phyloP scores from a whole-genome alignment of 1,140 invertebrate genomes.

The Lasioglossum baleicum region DNA sequence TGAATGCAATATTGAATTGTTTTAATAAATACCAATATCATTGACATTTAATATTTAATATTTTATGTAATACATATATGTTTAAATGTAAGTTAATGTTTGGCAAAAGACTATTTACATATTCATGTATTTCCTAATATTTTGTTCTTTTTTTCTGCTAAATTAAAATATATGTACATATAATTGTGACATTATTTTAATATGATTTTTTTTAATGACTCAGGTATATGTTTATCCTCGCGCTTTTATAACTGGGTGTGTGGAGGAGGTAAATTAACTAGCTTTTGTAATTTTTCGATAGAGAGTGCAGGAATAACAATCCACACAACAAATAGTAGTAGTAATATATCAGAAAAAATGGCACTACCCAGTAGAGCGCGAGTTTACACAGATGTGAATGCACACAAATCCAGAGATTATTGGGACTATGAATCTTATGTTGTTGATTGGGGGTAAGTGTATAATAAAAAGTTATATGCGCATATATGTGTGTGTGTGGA shows the following conservation, averaged over 20 bases:
- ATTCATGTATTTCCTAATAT: too few species aligned
- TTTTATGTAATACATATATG: too few species aligned
- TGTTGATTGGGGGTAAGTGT: conserved; percentile 97
- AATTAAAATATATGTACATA: too few species aligned
- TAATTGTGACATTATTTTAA: too few species aligned
- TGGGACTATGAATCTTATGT: conserved; percentile 99
- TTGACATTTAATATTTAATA: too few species aligned
- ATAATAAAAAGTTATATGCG: too few species aligned
- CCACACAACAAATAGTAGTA: conserved; percentile 62
- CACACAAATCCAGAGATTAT: conserved; percentile 98
- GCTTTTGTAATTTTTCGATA: conserved; percentile 70
- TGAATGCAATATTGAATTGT: too few species aligned
- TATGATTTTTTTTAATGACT: conserved; percentile 41
- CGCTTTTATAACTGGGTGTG: conserved; percentile 72
- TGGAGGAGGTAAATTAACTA: conserved; percentile 63
- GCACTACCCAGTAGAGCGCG: conserved; percentile 96
- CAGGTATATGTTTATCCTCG: conserved; percentile 73
- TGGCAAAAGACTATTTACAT: too few species aligned
- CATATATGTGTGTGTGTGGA: too few species aligned
- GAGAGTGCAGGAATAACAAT: conserved; percentile 60
- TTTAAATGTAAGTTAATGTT: too few species aligned
- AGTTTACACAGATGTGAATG: conserved; percentile 99
- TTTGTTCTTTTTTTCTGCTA: background rate
- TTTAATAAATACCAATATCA: too few species aligned
- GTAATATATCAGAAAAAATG: conserved; percentile 82